Evolutionary conservation across 2,888 invertebrate genomes (phyloP).

Genomic region (Coenonympha arcania): DNA sequence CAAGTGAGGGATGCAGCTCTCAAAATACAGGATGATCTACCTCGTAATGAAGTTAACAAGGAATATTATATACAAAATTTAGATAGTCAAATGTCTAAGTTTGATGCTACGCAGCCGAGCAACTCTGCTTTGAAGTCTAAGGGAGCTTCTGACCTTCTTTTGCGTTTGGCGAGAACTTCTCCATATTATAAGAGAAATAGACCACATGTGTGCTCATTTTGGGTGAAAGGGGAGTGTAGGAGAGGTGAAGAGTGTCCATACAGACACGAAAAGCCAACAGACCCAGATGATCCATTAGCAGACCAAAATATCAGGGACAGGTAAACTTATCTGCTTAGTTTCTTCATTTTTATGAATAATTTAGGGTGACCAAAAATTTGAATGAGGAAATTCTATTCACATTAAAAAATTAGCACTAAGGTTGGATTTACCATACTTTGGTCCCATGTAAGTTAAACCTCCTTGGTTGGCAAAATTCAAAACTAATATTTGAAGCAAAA

Average conservation of each 20-base stretch:
- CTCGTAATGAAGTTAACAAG: constrained; percentile 94
- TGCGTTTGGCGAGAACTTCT: constrained; percentile 91
- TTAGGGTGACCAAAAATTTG: no score
- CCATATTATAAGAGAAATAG: constrained; percentile 96
- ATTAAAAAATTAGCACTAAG: not conserved
- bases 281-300: constrained; percentile 96
- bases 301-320: constrained; percentile 96
- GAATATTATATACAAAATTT: constrained; percentile 95
- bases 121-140: constrained; percentile 81
- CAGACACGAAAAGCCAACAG: constrained; percentile 95
- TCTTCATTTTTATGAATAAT: no score
- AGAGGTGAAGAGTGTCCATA: constrained; percentile 98
- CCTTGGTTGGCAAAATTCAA: no score
- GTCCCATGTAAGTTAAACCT: no score
- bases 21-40: constrained; percentile 91
- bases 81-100: constrained; percentile 79
- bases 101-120: constrained; percentile 70
- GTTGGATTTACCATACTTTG: no score
- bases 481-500: no score
- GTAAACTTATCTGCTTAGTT: constrained; percentile 41
- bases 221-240: constrained; percentile 98
- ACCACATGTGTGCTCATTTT: constrained; percentile 97
- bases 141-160: constrained; percentile 85
- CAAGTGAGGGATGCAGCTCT: constrained; percentile 93
- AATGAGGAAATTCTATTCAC: not conserved